Evolutionary conservation across 2,888 invertebrate species (phyloP), one percentile per base, ranked within the genome.

Genomic region (Pseudanteris insignis): DNA sequence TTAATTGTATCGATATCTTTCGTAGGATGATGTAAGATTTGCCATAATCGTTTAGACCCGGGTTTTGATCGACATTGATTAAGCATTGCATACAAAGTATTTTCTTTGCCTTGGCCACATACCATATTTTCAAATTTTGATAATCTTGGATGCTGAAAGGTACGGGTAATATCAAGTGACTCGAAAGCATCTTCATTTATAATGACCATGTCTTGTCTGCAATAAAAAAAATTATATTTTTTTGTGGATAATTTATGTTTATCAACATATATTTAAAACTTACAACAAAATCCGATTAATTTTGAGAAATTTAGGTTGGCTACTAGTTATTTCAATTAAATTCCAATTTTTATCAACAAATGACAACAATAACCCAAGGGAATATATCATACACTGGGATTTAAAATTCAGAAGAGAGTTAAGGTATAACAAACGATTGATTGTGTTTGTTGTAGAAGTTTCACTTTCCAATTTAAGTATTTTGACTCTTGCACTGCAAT

Each of bases 81-180:
- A 70, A 90, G 85, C 32, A 92, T 76, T 21, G 86, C 86, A 75
- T 83, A 91, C 2, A 93, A 81, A 70, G 91, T 91, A 13, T 89
- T 81, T 2, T 62, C 29, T 11, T 28, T 43, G 11, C 59, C 51
- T 47, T 76, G 82, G 60, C 82, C 81, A 4, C 83, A 83, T 18
- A 18, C n/a, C 1, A 82, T 82, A 15, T 82, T 82, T 3, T 88
- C 88, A 58, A 85, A 84, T 76, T 89, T 91, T 76, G 88, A 90
- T 21, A 85, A 85, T 55, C 91, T 89, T 5, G 92, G 91, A 72
- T 92, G 91, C 1, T 86, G 82, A 41, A 86, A 84, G 1, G 85
- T 82, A 61, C 87, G 86, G 77, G 94, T 91, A 64, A 95, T 88
- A 76, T 92, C 89, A 28, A 95, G 81, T 0, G 89, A 89, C 51